Evolutionary conservation across 2,797 vertebrate genomes (phyloP).

Genomic region (Anomalospiza imberbis): DNA sequence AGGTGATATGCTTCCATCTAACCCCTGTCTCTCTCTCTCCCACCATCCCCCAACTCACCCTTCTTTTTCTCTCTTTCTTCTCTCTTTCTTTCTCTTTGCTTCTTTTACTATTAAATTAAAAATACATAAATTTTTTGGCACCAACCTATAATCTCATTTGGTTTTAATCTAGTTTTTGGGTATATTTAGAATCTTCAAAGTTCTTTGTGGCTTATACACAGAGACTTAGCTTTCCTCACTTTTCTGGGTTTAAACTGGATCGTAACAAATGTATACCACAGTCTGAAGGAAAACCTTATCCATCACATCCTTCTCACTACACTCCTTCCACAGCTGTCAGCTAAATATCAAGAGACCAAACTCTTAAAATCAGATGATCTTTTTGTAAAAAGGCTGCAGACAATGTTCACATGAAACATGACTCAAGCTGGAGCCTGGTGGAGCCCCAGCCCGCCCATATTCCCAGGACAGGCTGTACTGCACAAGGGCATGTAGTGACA

Average conservation of each 20-base stretch:
- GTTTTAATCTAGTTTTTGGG: not conserved
- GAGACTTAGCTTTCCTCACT: not conserved
- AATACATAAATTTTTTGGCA: not conserved
- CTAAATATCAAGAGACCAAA: not conserved
- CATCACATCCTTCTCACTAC: not conserved
- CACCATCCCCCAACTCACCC: too few species aligned
- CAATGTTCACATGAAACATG: not conserved
- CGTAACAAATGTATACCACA: accelerated
- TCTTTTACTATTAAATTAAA: not conserved
- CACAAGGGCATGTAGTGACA: not conserved
- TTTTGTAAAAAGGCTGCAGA: not conserved
- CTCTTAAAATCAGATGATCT: not conserved
- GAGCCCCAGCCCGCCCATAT: not conserved
- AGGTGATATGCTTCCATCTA: not conserved
- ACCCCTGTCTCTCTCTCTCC: not conserved
- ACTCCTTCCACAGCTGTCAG: not conserved
- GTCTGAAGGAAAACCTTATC: not conserved
- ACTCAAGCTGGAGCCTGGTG: not conserved
- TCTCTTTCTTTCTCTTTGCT: not conserved
- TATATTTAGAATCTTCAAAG: not conserved
- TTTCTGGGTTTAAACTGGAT: not conserved
- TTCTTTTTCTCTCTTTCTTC: not conserved
- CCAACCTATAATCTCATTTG: not conserved
- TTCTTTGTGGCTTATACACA: not conserved
- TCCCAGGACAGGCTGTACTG: not conserved